Conservation (phyloP, 2,888 invertebrate species). For the Mylabris sibirica region DNA sequence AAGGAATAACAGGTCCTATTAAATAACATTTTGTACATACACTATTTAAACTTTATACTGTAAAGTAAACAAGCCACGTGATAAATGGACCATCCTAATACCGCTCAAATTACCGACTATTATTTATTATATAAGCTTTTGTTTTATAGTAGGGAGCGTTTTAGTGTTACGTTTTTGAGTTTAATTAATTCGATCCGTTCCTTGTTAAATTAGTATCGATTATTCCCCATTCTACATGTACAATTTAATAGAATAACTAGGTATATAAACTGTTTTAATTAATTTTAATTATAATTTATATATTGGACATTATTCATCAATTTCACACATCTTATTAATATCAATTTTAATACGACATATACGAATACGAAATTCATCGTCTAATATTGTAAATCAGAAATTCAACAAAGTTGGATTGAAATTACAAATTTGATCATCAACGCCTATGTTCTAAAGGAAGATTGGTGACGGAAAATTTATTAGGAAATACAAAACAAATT, state of each 20-base stretch:
- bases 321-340: background rate
- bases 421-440: constrained; percentile 3
- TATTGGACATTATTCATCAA: background rate
- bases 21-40: constrained; percentile 43
- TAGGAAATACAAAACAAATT: constrained; percentile 11
- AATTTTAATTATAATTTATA: constrained; percentile 20
- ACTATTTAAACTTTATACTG: constrained; percentile 41
- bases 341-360: background rate
- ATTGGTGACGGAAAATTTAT: background rate
- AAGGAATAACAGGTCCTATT: constrained; percentile 43
- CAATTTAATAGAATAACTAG: background rate
- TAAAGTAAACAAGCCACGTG: constrained; percentile 44
- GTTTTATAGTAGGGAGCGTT: constrained; percentile 21
- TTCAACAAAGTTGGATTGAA: constrained; percentile 13
- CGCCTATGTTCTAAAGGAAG: background rate
- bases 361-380: constrained; percentile 1
- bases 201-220: constrained; percentile 32
- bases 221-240: constrained; percentile 4
- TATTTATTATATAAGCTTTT: constrained; percentile 42
- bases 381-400: constrained; percentile 5
- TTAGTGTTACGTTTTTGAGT: constrained; percentile 26
- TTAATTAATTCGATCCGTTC: constrained; percentile 30
- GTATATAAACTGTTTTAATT: background rate
- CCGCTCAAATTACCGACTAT: constrained; percentile 44
- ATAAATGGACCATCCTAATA: constrained; percentile 45